Evolutionary conservation across 2,113 vertebrate genomes (phyloP).

Genomic region (Rhegmatorhina hoffmannsi): DNA sequence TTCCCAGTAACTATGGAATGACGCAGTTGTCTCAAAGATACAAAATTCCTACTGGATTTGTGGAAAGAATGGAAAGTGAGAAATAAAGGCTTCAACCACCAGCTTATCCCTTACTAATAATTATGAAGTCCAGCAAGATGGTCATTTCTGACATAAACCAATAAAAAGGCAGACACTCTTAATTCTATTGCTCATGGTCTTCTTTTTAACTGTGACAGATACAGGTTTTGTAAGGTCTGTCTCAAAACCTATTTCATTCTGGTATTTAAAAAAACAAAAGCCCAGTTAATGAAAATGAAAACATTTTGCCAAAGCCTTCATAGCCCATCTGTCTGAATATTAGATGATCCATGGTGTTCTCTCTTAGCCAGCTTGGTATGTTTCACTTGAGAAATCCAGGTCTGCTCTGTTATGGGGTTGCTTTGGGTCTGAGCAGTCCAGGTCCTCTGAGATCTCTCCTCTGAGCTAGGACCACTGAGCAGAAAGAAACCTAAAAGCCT

Average conservation of each 20-base stretch:
- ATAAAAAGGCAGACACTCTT: background rate
- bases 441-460: background rate
- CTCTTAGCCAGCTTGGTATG: background rate
- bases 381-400: background rate
- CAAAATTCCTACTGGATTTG: background rate
- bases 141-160: background rate
- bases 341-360: background rate
- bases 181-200: fast-evolving
- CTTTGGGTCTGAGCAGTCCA: background rate
- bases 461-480: background rate
- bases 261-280: background rate
- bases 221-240: background rate
- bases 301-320: background rate
- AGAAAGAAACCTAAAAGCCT: background rate
- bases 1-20: background rate
- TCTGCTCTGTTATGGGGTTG: background rate
- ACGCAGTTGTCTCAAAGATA: background rate
- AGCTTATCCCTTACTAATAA: background rate
- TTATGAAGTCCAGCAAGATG: background rate
- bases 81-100: background rate
- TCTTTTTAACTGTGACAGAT: background rate
- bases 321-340: background rate
- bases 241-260: background rate
- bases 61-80: background rate
- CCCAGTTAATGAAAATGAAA: background rate